phyloP scores from a whole-genome alignment of 2,797 vertebrate genomes.

The Sebastes nivosus region DNA sequence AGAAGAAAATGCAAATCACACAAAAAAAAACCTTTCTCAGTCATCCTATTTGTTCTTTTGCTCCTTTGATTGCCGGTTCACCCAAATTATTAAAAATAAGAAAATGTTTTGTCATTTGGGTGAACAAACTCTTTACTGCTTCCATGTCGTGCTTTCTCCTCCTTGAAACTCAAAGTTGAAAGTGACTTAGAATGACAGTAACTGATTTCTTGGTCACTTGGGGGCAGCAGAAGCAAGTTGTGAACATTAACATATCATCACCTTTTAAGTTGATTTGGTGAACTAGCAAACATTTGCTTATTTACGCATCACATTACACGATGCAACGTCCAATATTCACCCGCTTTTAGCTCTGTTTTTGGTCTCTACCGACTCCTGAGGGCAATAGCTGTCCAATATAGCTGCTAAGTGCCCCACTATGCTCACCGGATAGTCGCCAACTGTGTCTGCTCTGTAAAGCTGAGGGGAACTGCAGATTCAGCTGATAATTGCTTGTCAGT shows the following conservation, averaged over 20 bases:
- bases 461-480: background rate
- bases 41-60: no score
- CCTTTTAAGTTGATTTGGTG: no score
- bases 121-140: no score
- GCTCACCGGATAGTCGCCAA: no score
- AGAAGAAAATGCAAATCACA: background rate
- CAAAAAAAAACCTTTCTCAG: rapidly evolving
- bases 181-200: background rate
- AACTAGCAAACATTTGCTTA: background rate
- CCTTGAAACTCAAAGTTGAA: background rate
- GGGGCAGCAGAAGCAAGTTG: no score
- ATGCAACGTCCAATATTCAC: background rate
- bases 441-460: background rate
- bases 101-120: background rate
- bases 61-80: no score
- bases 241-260: no score
- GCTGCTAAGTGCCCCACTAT: no score
- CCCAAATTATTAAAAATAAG: no score
- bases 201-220: no score
- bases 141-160: background rate
- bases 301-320: background rate
- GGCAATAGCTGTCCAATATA: no score
- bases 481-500: background rate
- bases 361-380: background rate
- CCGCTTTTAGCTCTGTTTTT: background rate